Conservation (phyloP, 2,113 vertebrate species). For the Oryzias celebensis region DNA sequence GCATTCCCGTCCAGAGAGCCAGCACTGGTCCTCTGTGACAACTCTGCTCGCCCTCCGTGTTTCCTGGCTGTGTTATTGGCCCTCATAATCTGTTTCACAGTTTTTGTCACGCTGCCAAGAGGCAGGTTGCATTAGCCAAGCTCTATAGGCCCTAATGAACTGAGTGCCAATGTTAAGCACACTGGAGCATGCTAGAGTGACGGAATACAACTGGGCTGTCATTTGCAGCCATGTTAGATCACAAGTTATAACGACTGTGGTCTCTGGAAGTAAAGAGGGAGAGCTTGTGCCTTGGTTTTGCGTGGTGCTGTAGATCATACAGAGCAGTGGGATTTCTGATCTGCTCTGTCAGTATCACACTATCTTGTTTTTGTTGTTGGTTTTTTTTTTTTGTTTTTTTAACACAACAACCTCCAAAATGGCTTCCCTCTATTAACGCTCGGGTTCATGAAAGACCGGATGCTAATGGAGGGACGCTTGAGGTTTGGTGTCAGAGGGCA, state of each 20-base stretch:
- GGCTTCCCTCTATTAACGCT: conserved; percentile 17
- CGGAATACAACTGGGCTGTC: conserved; percentile 41
- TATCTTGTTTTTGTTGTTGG: conserved; percentile 20
- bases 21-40: conserved; percentile 42
- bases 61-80: conserved; percentile 60
- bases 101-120: conserved; percentile 72
- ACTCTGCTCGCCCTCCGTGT: conserved; percentile 51
- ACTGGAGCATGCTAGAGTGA: conserved; percentile 50
- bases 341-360: conserved; percentile 8
- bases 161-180: conserved; percentile 64
- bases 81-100: conserved; percentile 73
- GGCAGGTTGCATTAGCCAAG: conserved; percentile 56
- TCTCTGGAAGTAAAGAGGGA: background rate
- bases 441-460: background rate
- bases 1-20: conserved; percentile 48
- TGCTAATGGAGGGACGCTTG: conserved; percentile 32
- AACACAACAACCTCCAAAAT: conserved; percentile 49
- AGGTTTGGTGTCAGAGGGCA: background rate
- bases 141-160: conserved; percentile 67
- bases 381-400: conserved; percentile 15
- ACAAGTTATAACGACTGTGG: conserved; percentile 28
- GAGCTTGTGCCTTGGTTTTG: background rate
- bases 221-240: conserved; percentile 60
- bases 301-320: background rate
- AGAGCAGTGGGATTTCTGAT: background rate